Conservation (phyloP, 2,888 invertebrate species). For the Drosophila fulvimacula region DNA sequence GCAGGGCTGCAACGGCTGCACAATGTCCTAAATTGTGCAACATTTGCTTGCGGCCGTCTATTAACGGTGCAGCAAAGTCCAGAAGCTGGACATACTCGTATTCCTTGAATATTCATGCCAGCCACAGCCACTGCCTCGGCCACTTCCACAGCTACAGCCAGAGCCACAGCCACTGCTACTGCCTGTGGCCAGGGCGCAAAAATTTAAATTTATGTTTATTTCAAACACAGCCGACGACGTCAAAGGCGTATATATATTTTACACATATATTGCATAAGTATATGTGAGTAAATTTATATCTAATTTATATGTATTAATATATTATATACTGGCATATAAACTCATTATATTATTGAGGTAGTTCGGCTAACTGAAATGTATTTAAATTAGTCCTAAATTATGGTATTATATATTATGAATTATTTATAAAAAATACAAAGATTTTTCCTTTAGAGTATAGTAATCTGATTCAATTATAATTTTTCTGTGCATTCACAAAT, state of each 20-base stretch:
- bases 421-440: neutral
- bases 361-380: neutral
- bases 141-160: conserved; percentile 14
- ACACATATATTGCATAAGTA: neutral
- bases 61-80: conserved; percentile 45
- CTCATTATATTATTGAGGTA: neutral
- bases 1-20: conserved; percentile 53
- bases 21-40: conserved; percentile 77
- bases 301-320: no score
- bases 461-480: neutral
- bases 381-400: neutral
- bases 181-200: conserved; percentile 37
- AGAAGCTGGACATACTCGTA: conserved; percentile 37
- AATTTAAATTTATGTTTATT: conserved; percentile 65
- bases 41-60: conserved; percentile 69
- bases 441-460: neutral
- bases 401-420: neutral
- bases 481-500: neutral
- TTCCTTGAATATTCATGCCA: conserved; percentile 74
- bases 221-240: conserved; percentile 47
- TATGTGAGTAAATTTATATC: neutral
- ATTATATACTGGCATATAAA: neutral
- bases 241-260: conserved; percentile 8
- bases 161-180: conserved; percentile 28
- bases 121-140: conserved; percentile 24